These are phyloP conservation scores for Osmerus mordax DNA, from an alignment of 2,113 vertebrate species.

Conservation along the genomic window DNA sequence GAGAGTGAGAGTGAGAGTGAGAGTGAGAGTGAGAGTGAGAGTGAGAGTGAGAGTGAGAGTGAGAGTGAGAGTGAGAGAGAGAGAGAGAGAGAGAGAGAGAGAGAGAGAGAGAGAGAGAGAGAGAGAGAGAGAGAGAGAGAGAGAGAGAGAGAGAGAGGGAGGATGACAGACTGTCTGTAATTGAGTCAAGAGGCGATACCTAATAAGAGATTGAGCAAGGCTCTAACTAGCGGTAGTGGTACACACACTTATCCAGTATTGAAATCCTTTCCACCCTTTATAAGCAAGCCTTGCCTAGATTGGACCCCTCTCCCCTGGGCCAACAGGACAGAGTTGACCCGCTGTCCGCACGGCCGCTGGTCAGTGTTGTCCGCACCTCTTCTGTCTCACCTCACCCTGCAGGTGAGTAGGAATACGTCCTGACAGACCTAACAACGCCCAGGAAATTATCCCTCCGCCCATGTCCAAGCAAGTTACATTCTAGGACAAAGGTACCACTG, in stretches of 20 bases:
- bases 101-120: neutral
- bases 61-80: slow-evolving; percentile 8
- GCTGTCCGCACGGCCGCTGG: slow-evolving; percentile 9
- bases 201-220: slow-evolving; percentile 43
- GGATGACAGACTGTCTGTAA: slow-evolving; percentile 32
- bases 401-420: slow-evolving; percentile 25
- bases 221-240: slow-evolving; percentile 29
- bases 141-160: too few species aligned
- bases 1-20: too few species aligned
- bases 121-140: neutral
- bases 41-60: neutral
- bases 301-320: slow-evolving; percentile 27
- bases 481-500: slow-evolving; percentile 22
- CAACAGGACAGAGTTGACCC: slow-evolving; percentile 21
- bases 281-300: neutral
- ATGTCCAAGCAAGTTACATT: slow-evolving; percentile 47
- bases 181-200: slow-evolving; percentile 44
- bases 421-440: slow-evolving; percentile 52
- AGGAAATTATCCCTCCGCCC: slow-evolving; percentile 45
- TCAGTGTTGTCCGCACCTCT: slow-evolving; percentile 31
- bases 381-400: neutral
- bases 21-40: neutral
- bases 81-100: too few species aligned
- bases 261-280: neutral
- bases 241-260: neutral